Evolutionary conservation across 2,888 invertebrate genomes (phyloP).

Genomic region (Dryomyza anilis): DNA sequence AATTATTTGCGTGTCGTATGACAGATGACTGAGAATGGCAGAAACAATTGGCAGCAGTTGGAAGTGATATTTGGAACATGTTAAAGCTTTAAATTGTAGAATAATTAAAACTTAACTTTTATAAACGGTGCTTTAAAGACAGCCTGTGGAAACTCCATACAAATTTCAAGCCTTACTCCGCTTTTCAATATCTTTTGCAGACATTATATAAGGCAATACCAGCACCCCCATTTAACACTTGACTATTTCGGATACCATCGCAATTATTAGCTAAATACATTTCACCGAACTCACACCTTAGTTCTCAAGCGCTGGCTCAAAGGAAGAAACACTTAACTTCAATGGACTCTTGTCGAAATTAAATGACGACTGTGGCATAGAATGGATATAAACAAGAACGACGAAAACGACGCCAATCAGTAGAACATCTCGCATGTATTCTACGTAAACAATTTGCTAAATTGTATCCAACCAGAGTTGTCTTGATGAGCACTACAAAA

Average conservation of each 20-base stretch:
- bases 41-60: neutral
- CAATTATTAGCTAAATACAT: neutral
- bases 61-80: neutral
- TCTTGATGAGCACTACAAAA: constrained; percentile 25
- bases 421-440: constrained; percentile 26
- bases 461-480: constrained; percentile 25
- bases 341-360: constrained; percentile 19
- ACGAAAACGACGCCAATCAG: constrained; percentile 29
- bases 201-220: neutral
- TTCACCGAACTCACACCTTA: neutral
- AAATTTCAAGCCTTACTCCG: neutral
- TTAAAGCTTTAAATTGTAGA: too few species aligned
- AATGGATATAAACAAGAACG: too few species aligned
- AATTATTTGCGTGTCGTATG: constrained; percentile 58
- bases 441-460: constrained; percentile 29
- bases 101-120: too few species aligned
- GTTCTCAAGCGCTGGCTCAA: neutral
- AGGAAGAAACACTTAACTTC: neutral
- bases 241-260: neutral
- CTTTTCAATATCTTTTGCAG: neutral
- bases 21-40: constrained; percentile 26
- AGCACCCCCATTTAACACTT: too few species aligned
- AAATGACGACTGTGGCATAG: too few species aligned
- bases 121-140: too few species aligned
- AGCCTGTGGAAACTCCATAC: neutral